These are phyloP conservation scores for Bubalus kerabau DNA, from an alignment of 2,113 vertebrate species.

Conservation along the genomic window DNA sequence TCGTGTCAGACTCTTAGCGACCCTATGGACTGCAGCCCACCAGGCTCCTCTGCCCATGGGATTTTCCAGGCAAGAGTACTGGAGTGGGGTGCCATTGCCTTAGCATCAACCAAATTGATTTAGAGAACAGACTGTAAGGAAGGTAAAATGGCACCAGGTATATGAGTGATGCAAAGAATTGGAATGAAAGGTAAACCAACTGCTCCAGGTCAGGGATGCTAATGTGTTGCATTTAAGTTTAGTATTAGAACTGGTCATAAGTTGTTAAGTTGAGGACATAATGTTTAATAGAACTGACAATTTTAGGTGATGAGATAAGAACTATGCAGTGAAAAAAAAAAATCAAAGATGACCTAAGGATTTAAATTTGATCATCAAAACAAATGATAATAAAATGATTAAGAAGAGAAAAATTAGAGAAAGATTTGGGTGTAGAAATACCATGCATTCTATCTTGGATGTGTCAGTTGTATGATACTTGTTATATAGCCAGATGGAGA, in stretches of 20 bases:
- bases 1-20: too few species aligned
- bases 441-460: neutral
- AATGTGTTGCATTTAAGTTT: neutral
- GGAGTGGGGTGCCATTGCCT: too few species aligned
- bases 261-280: neutral
- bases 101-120: neutral
- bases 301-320: neutral
- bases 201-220: neutral
- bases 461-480: neutral
- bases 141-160: neutral
- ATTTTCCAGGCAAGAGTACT: too few species aligned
- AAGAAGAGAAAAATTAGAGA: neutral
- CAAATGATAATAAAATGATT: neutral
- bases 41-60: too few species aligned
- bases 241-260: neutral
- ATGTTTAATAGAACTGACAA: neutral
- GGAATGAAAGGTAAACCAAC: neutral
- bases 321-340: neutral
- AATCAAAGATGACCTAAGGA: neutral
- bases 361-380: neutral
- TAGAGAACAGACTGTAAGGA: neutral
- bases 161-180: neutral
- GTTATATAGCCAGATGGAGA: neutral
- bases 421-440: neutral
- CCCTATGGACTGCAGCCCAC: too few species aligned